Base-by-base conservation (phyloP, 2,797 vertebrate genomes). In the Heteromormyrus szaboi region DNA sequence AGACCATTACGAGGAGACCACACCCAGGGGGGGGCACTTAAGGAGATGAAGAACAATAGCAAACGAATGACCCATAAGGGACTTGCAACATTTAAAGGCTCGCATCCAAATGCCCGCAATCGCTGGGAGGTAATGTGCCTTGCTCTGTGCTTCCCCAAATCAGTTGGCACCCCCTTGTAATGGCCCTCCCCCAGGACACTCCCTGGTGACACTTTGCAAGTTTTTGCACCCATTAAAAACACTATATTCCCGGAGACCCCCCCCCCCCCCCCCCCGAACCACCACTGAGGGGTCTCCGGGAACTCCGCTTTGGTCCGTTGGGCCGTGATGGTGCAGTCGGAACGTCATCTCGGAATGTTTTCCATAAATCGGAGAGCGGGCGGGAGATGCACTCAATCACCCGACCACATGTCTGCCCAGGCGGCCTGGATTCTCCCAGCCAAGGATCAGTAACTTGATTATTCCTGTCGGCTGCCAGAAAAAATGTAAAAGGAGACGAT, bases 391-490 rank as follows among this genome's bases (percentile, higher is more conserved):
- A 91, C 92, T 93, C 89, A 92, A 91, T 92, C 93, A 93, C 81
- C 90, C 90, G 11, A 84, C 51, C 72, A 17, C 50, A 88, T 59
- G 41, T 87, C 48, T 33, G 86, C 91, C 90, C 92, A 93, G 93
- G 93, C 92, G 92, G 92, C 25, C 76, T 56, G 25, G 88, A 76
- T 37, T 33, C 87, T 89, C 88, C 48, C 25, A 37, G 90, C 91
- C 88, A 85, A 90, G 83, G 53, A 86, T 90, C 79, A 87, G 91
- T 90, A 90, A 76, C 94, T 93, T 91, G 92, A 93, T 93, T 91
- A 92, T 91, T 92, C 81, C 87, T 89, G 91, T 91, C 91, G 91
- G 91, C 91, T 89, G 90, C 90, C 84, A 87, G 89, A 92, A 92
- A 91, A 81, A 93, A 81, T 91, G 89, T 90, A 89, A 89, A 29